Evolutionary conservation across 2,888 invertebrate genomes (phyloP).

Genomic region (Dusona sp.): DNA sequence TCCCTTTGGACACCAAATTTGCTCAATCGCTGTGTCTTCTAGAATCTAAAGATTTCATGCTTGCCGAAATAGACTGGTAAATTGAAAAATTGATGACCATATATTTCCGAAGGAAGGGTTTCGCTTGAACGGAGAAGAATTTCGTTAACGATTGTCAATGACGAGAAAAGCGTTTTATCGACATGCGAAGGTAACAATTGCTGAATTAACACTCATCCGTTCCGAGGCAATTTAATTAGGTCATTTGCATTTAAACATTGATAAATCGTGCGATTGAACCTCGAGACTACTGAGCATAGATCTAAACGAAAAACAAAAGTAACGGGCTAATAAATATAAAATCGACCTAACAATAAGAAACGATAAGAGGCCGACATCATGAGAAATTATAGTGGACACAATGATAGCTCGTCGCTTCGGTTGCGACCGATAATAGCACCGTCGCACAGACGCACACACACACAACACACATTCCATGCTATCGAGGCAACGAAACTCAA

Average conservation of each 20-base stretch:
- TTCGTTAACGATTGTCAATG: not conserved
- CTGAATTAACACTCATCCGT: not conserved
- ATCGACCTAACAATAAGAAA: not conserved
- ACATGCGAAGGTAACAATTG: not conserved
- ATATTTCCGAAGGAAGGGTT: not conserved
- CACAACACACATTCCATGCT: slow-evolving; percentile 36
- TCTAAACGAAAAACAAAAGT: not conserved
- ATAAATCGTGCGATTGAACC: slow-evolving; percentile 29
- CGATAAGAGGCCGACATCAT: not conserved
- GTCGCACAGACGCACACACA: not conserved
- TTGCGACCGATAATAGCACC: slow-evolving; percentile 6
- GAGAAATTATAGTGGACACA: not conserved
- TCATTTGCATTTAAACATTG: slow-evolving; percentile 8
- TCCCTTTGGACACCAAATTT: slow-evolving; percentile 3
- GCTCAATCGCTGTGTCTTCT: slow-evolving; percentile 1
- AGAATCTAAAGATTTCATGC: slow-evolving; percentile 19
- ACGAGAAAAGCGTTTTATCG: not conserved
- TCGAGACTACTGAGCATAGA: not conserved
- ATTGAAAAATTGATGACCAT: not conserved
- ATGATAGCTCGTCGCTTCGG: slow-evolving; percentile 43
- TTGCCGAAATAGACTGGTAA: slow-evolving; percentile 29
- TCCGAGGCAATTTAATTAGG: not conserved
- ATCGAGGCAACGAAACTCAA: slow-evolving; percentile 72
- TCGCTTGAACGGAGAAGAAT: not conserved
- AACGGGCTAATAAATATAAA: not conserved